Evolutionary conservation across 2,888 invertebrate genomes (phyloP), one percentile per base, ranked within the genome.

Genomic region (Tryphoninae sp.): DNA sequence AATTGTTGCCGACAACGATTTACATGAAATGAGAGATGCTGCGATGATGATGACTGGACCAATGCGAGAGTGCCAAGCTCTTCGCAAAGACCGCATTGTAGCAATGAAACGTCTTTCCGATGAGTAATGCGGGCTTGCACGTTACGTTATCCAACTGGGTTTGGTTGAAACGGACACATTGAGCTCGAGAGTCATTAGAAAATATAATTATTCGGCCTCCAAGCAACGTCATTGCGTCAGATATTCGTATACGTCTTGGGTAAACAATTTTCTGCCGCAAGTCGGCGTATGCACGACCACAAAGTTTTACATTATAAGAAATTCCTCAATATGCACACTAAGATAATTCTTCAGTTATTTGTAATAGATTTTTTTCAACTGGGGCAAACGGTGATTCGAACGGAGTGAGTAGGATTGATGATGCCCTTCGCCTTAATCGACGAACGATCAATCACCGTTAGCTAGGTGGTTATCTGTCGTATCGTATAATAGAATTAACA

Each of bases 81-180:
- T 69, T 23, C 61, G 23, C 16, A 22, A 68, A 72, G 76, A 80
- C 71, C 61, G 42, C 59, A 68, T 9, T 51, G 59, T 81, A 85
- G 86, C 85, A 85, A 85, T 82, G 85, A 83, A 85, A 84, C 86
- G 86, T 88, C 87, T 89, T 86, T 86, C 85, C 83, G 84, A 85
- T 89, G 89, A 89, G 87, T 87, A 89, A 89, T 86, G 86, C 83
- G 77, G 77, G 81, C 78, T 84, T 85, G 13, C n/a, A 11, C 19
- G 55, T 76, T 68, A 78, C 78, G 67, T 75, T 82, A 26, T 71
- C 9, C 49, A 2, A 26, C 49, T 16, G 71, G 78, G 78, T 78
- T 76, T 19, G 67, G 76, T 61, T 26, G 42, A 16, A 45, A 16
- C 9, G 59, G n/a, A 53, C 42, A 75, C 51, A 62, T 42, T 64